Base-by-base conservation (phyloP, 2,888 invertebrate species). In the Acronicta alni region DNA sequence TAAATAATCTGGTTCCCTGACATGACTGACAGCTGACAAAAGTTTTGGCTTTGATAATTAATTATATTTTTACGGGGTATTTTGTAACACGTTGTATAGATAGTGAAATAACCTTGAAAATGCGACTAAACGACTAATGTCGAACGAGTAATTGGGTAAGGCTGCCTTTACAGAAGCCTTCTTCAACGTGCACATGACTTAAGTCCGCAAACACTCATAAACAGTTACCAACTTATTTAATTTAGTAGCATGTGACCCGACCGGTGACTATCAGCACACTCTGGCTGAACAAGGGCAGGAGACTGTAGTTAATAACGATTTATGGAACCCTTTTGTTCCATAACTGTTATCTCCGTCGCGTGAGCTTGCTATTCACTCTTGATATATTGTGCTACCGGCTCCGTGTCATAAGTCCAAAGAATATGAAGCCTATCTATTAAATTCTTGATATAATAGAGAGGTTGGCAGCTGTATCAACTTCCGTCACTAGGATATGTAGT, bases 301-400 rank as follows among this genome's bases (percentile, higher is more conserved):
- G 84, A 80, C 79, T 86, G 87, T 86, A 89, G 89, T 91, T 90
- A 90, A 91, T 91, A 91, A 90, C 90, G 92, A 93, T 93, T 92
- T 93, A 93, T 91, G 88, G 87, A 86, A 87, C 90, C 91, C 91
- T 90, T 91, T 93, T 92, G 92, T 93, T 91, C 89, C 85, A 83
- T 80, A 83, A 82, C 88, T 90, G 88, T 90, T 92, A 92, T 93
- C 92, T 90, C 77, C 80, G 83, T 46, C 85, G 82, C 84, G 84
- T 89, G 90, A 82, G 81, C 76, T 81, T 85, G 90, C 89, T 89
- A 88, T 91, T 91, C 91, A 92, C 87, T 84, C 80, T 84, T 93
- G 92, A 93, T 92, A 91, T 92, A 93, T 90, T 81, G 83, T 79
- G 79, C 75, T 82, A 79, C 82, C 77, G 81, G 77, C 81, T 77